Percentiles rank a stretch among this genome's conserved stretches.
phyloP scores from a whole-genome alignment of 2,113 vertebrate species.

The Hippolais icterina region DNA sequence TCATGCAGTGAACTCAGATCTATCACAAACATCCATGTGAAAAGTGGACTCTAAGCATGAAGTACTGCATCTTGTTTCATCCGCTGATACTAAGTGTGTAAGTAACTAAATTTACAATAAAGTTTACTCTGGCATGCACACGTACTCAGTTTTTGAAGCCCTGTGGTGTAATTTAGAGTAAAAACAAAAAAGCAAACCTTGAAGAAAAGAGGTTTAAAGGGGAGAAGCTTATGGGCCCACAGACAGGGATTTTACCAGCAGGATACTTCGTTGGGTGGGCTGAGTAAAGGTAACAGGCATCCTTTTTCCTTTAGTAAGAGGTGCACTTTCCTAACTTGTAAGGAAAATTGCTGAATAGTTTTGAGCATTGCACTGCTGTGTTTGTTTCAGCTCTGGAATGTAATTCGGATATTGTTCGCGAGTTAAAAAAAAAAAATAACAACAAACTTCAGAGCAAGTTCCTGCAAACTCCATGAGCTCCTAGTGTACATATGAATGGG shows the following conservation, averaged over 20 bases:
- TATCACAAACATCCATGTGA: background rate
- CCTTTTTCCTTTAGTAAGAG: background rate
- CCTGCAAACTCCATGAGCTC: constrained; percentile 16
- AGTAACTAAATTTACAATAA: background rate
- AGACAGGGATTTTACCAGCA: constrained; percentile 8
- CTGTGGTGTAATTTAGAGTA: background rate
- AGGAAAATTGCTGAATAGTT: background rate
- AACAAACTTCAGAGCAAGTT: constrained; percentile 49
- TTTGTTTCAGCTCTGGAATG: constrained; percentile 40
- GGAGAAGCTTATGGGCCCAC: background rate
- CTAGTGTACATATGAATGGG: constrained; percentile 86
- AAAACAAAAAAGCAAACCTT: background rate
- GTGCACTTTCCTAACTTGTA: background rate
- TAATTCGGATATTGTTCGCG: background rate
- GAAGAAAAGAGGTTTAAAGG: background rate
- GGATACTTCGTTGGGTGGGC: background rate
- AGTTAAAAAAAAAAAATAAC: background rate
- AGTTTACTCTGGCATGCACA: background rate
- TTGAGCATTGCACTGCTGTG: background rate
- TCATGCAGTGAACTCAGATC: background rate
- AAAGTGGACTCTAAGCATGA: background rate
- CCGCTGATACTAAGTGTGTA: background rate
- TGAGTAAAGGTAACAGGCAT: background rate
- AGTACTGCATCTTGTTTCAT: background rate
- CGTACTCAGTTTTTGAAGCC: background rate